These are phyloP conservation scores for Drosophila aldrichi DNA, from an alignment of 2,888 invertebrate genomes.

Conservation along the genomic window DNA sequence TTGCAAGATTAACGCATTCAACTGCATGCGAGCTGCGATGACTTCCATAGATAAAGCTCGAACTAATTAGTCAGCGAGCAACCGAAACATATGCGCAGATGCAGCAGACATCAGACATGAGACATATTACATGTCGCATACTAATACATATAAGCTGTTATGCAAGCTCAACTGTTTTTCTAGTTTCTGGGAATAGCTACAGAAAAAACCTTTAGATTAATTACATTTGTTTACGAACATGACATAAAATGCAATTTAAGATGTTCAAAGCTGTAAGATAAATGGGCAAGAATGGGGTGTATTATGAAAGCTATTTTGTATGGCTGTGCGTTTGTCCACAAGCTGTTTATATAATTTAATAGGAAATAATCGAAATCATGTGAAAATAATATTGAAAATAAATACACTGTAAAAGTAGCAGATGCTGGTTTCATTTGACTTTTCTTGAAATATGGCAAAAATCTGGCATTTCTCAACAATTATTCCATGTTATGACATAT, in stretches of 20 bases:
- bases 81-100: constrained; percentile 1
- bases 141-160: neutral
- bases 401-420: neutral
- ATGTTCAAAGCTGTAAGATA: neutral
- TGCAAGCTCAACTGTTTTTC: constrained; percentile 13
- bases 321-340: neutral
- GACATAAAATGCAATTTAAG: neutral
- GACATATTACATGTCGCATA: neutral
- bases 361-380: no score
- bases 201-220: neutral
- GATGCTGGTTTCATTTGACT: neutral
- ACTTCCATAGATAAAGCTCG: constrained; percentile 24
- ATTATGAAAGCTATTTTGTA: neutral
- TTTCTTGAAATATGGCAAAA: neutral
- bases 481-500: no score
- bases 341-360: neutral
- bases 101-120: neutral
- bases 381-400: neutral
- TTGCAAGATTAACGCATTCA: constrained; percentile 16
- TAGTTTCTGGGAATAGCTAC: constrained; percentile 9
- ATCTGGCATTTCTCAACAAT: neutral
- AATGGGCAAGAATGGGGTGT: neutral
- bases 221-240: neutral
- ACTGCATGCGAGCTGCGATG: constrained; percentile 25
- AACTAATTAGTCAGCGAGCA: constrained; percentile 34